Base-by-base conservation (phyloP, 2,888 invertebrate genomes). In the Beris chalybata region DNA sequence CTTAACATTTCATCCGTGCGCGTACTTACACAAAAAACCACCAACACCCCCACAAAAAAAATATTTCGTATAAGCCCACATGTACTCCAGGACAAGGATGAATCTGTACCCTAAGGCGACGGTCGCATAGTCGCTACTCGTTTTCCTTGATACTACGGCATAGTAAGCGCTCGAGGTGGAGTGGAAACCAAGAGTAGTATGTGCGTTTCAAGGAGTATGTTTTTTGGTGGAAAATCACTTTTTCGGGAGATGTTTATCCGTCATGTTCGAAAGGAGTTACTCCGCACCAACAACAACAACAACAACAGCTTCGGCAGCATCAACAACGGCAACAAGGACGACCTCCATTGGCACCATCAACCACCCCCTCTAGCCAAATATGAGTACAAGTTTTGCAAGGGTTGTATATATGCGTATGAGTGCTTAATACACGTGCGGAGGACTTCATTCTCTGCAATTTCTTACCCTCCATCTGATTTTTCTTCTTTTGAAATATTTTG, bases 211-310 rank as follows among this genome's bases (percentile, higher is more conserved):
- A 47, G 56, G 58, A 66, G 44, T 38, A 30, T 64, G 53, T 64
- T 66, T 61, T 66, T 69, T 69, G 48, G 64, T 59, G 68, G 68
- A 66, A 69, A 69, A 69, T 66, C 64, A 69, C 66, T 66, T 69
- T 65, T 66, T 68, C 38, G 63, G 52, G 53, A 65, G 65, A 68
- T 68, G 68, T 68, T 68, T 68, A 68, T 68, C 68, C 65, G 68
- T 68, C 65, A 68, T 68, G 68, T 68, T 68, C 65, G 56, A 61
- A 56, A 56, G 68, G 57, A 68, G 68, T 57, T 68, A 63, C 68
- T 63, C 56, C 61, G 47, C 15, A 38, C 32, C 53, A 53, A 29
- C 53, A 13, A 13, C 61, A 56, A 38, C 38, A 58, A 12, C 30
- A 30, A 44, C 47, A 15, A 45, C 45, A 31, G 4, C 22, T 43